Evolutionary conservation across 2,797 vertebrate species (phyloP).

Genomic region (Muraenolepis orangiensis): DNA sequence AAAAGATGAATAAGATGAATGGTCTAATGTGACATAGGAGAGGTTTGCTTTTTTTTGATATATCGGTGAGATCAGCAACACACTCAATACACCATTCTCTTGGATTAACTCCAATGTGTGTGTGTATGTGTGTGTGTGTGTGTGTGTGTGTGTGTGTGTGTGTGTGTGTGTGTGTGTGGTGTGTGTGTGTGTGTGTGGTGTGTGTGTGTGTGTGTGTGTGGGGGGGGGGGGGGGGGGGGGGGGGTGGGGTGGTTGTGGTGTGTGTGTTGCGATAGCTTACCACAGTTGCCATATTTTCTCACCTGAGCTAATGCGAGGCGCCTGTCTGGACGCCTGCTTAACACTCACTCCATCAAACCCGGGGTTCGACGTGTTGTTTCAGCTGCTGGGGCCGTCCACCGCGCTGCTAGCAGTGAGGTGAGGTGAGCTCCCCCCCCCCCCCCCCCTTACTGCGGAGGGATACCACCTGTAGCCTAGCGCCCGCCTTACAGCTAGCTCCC

Average conservation of each 20-base stretch:
- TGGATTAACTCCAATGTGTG: neutral
- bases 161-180: too few relatives aligned
- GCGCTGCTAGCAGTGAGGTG: too few relatives aligned
- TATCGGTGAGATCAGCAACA: neutral
- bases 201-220: neutral
- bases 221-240: too few relatives aligned
- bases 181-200: too few relatives aligned
- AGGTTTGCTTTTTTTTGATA: neutral
- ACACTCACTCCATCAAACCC: constrained; percentile 53
- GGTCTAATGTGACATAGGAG: neutral
- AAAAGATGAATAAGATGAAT: too few relatives aligned
- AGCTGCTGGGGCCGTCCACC: constrained; percentile 65
- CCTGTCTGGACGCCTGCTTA: constrained; percentile 42
- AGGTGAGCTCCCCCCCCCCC: too few relatives aligned
- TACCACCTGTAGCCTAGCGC: constrained; percentile 55
- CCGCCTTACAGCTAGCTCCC: neutral
- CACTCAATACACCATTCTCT: neutral
- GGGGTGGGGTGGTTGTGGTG: neutral
- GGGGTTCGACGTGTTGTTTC: constrained; percentile 61
- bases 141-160: too few relatives aligned
- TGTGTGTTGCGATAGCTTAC: neutral
- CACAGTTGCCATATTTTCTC: constrained; percentile 3
- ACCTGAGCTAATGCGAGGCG: constrained; percentile 32
- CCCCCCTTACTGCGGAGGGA: constrained; percentile 49
- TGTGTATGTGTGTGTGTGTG: neutral